These are phyloP conservation scores for Automeris io DNA, from an alignment of 2,888 invertebrate species.

Conservation along the genomic window DNA sequence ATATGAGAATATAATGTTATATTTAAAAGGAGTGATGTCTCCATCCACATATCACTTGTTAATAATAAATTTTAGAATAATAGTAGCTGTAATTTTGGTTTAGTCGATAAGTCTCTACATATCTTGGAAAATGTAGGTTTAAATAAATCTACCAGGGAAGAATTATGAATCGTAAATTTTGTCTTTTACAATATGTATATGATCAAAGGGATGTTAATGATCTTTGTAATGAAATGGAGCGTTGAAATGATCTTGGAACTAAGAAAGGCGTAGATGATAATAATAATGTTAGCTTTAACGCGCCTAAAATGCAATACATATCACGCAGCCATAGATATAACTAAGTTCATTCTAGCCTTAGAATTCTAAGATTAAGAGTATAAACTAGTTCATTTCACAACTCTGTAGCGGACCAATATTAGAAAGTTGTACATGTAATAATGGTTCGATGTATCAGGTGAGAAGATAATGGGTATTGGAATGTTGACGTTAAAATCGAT, in stretches of 20 bases:
- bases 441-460: slow-evolving; percentile 36
- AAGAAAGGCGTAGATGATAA: slow-evolving; percentile 33
- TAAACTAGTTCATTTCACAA: slow-evolving; percentile 73
- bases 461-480: slow-evolving; percentile 13
- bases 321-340: slow-evolving; percentile 72
- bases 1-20: slow-evolving; percentile 54
- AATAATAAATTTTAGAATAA: slow-evolving; percentile 70
- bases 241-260: slow-evolving; percentile 13
- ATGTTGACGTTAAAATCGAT: slow-evolving; percentile 8
- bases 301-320: slow-evolving; percentile 74
- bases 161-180: slow-evolving; percentile 26
- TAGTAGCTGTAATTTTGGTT: slow-evolving; percentile 63
- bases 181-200: slow-evolving; percentile 27
- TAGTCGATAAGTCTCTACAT: slow-evolving; percentile 61
- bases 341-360: slow-evolving; percentile 69
- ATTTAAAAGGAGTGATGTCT: slow-evolving; percentile 67
- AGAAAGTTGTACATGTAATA: slow-evolving; percentile 73
- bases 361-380: slow-evolving; percentile 35
- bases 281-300: slow-evolving; percentile 51
- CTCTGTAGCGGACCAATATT: slow-evolving; percentile 76
- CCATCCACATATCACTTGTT: slow-evolving; percentile 76
- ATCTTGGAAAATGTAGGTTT: slow-evolving; percentile 50
- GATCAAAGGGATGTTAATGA: slow-evolving; percentile 23
- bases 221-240: slow-evolving; percentile 16
- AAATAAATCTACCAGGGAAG: slow-evolving; percentile 33